Evolutionary conservation across 2,888 invertebrate species (phyloP), one percentile per base, ranked within the genome.

Genomic region (Thereva unica): DNA sequence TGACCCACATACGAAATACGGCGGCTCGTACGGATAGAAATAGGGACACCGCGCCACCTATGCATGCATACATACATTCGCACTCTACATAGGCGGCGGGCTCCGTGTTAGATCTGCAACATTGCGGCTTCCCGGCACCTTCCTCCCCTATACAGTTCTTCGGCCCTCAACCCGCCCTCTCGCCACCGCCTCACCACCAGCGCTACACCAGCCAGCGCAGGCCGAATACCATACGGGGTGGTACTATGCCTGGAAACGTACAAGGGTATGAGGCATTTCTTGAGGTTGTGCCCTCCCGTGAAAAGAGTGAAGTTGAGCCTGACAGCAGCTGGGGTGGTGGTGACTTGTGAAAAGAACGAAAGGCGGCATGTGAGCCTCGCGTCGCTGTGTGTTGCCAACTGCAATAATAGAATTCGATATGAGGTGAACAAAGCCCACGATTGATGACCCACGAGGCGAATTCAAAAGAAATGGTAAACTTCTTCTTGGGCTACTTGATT

Each of bases 91-190:
- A 77, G 77, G 77, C 77, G 76, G 77, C 76, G 77, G 76, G 76
- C 77, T 76, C 77, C 75, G 77, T 77, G 77, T 77, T 77, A 77
- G 77, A 76, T 75, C 77, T 77, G 77, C 77, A 77, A 77, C 77
- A 23, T 23, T 56, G 35, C 23, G 9, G 76, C 76, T 77, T 76
- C 75, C n/a, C 55, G n/a, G 56, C 34, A n/a, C 56, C 56, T 44
- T 74, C 75, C 74, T 73, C 73, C 75, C 74, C 76, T 76, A 70
- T 74, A 75, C 71, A 72, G 75, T 73, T 74, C 75, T 73, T 74
- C 61, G 52, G 63, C 61, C 34, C 57, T 57, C 47, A 12, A 41
- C 34, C 41, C 53, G 68, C 69, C 44, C 41, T 49, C 9, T 68
- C 37, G 37, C 10, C 54, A 34, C n/a, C 38, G 6, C 37, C 54